Evolutionary conservation across 2,888 invertebrate genomes (phyloP), one percentile per base, ranked within the genome.

Genomic region (Panopea generosa): DNA sequence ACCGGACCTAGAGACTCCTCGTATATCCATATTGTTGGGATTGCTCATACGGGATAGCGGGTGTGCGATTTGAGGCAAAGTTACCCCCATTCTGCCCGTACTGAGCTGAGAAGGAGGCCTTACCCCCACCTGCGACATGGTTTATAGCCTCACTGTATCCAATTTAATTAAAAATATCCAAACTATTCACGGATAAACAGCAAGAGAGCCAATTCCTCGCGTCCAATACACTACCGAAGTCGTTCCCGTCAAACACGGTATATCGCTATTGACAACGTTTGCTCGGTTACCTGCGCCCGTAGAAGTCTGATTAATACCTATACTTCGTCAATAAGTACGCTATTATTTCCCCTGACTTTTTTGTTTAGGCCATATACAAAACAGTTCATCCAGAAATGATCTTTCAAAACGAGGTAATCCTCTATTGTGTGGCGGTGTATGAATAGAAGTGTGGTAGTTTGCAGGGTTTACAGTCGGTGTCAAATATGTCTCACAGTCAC

Each of bases 41-140:
- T 87, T 86, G 50, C 86, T 85, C 86, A 92, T 83, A 24, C 90
- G 75, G 50, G 91, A 91, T 49, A 91, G 62, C 3, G 92, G 92
- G 78, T 92, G 92, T 62, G 89, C 85, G 47, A 92, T 92, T 59
- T 88, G 86, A 4, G 90, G 90, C 27, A 90, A 79, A 50, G 71
- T 80, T 11, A 86, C 79, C 45, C 87, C 86, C 67, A 83, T 69
- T 63, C 82, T 70, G 49, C 65, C 80, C 60, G 69, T 75, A 40
- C 82, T 84, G 71, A 86, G 80, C 55, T 84, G 84, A 72, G 83
- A 84, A 38, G 84, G 75, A 47, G 85, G 80, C 22, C 86, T 82
- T 18, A 86, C 70, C 29, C 86, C 88, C 29, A 87, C 85, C 59
- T 89, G 89, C 14, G 89, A 88, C 90, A 89, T 89, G 2, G 27